A percentile compares a stretch with the other conserved stretches of the same genome.
These are phyloP conservation scores for Arctopsyche grandis DNA, from an alignment of 1,140 invertebrate genomes.

Conservation along the genomic window DNA sequence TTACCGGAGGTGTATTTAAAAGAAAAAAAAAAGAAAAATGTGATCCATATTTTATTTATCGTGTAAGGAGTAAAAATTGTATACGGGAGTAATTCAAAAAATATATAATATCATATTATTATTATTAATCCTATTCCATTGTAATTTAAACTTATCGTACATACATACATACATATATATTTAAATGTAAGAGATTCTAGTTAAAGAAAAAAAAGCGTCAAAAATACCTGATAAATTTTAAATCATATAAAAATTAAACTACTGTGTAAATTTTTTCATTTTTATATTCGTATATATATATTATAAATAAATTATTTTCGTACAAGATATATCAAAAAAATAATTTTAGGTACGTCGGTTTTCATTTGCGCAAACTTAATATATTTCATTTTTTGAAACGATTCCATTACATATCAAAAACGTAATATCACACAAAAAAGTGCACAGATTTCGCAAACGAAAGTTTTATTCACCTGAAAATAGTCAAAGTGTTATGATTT, in stretches of 20 bases:
- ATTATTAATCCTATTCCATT: slow-evolving; percentile 30
- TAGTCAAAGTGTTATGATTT: not conserved
- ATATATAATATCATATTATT: slow-evolving; percentile 23
- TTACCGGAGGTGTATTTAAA: slow-evolving; percentile 45
- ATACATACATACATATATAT: slow-evolving; percentile 33
- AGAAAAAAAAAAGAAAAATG: slow-evolving; percentile 21
- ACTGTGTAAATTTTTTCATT: slow-evolving; percentile 27
- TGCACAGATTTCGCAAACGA: not conserved
- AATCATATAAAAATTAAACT: slow-evolving; percentile 16
- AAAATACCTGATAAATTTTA: slow-evolving; percentile 29
- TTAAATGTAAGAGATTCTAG: slow-evolving; percentile 22
- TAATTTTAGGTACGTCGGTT: not conserved
- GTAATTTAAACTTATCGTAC: slow-evolving; percentile 21
- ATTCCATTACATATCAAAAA: slow-evolving; percentile 9
- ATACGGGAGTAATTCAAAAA: slow-evolving; percentile 52
- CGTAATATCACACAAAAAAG: slow-evolving; percentile 5
- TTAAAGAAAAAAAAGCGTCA: slow-evolving; percentile 18
- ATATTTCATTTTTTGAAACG: not conserved
- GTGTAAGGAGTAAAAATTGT: slow-evolving; percentile 28
- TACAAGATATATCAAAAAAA: slow-evolving; percentile 19
- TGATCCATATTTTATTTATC: slow-evolving; percentile 34
- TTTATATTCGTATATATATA: slow-evolving; percentile 19
- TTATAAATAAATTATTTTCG: slow-evolving; percentile 22
- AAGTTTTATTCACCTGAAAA: not conserved
- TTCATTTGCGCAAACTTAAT: not conserved